phyloP scores from a whole-genome alignment of 2,113 vertebrate species.

The Pontoporia blainvillei region DNA sequence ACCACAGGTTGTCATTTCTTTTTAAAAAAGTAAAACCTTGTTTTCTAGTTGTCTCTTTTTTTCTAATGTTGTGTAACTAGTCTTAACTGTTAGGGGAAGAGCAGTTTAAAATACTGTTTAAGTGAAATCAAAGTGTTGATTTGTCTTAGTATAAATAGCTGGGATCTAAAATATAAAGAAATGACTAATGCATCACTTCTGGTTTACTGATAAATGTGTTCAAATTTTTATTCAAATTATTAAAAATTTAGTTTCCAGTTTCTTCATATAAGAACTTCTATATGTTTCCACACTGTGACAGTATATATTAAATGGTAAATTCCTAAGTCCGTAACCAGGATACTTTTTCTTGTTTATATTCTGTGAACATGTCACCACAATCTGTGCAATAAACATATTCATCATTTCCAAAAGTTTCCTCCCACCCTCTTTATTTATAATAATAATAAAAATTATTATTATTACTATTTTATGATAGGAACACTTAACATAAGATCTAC shows the following conservation, averaged over 20 bases:
- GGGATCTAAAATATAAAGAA: not conserved
- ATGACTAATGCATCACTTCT: not conserved
- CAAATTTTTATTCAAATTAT: not conserved
- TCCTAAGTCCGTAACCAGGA: not conserved
- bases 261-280: not conserved
- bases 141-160: not conserved
- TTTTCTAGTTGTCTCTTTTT: not conserved
- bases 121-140: not conserved
- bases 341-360: not conserved
- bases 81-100: not conserved
- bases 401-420: not conserved
- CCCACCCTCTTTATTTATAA: not conserved
- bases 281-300: not conserved
- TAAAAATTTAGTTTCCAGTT: not conserved
- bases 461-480: not conserved
- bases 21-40: not conserved
- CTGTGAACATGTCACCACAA: not conserved
- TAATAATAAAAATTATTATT: not conserved
- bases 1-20: not conserved
- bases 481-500: not conserved
- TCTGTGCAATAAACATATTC: not conserved
- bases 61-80: not conserved
- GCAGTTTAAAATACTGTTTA: not conserved
- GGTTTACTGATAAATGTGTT: not conserved
- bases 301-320: not conserved